Conservation (phyloP, 2,888 invertebrate species). For the Eulithis testata region DNA sequence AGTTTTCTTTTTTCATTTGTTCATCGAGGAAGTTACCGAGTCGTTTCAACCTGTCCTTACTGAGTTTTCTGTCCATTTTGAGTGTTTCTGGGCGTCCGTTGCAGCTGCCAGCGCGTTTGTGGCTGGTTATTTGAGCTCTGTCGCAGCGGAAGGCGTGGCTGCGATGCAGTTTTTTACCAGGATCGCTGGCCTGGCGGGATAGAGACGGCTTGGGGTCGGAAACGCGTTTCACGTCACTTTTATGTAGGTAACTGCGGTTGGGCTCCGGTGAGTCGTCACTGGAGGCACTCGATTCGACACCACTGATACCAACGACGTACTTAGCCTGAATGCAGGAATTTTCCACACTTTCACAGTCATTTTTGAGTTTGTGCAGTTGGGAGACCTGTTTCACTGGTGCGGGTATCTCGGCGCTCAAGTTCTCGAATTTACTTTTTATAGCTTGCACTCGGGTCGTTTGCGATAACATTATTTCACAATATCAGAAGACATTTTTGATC, state of each 20-base stretch:
- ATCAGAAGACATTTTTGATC: conserved; percentile 63
- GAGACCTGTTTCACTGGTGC: conserved; percentile 48
- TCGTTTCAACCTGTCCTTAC: conserved; percentile 70
- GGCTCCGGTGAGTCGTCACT: conserved; percentile 57
- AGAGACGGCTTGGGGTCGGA: conserved; percentile 67
- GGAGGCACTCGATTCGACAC: conserved; percentile 46
- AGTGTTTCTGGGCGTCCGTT: conserved; percentile 71
- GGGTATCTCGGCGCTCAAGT: conserved; percentile 63
- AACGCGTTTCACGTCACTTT: conserved; percentile 62
- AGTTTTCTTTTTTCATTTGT: conserved; percentile 77
- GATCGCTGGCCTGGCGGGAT: conserved; percentile 77
- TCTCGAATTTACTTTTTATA: conserved; percentile 87
- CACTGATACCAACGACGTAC: conserved; percentile 30
- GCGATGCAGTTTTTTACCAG: conserved; percentile 83
- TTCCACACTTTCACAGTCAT: conserved; percentile 42
- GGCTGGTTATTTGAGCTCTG: conserved; percentile 61
- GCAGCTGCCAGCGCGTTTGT: conserved; percentile 71
- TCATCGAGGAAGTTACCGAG: conserved; percentile 74
- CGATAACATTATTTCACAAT: conserved; percentile 76
- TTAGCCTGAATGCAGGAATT: conserved; percentile 28
- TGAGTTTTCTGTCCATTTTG: conserved; percentile 71
- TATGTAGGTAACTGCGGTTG: conserved; percentile 73
- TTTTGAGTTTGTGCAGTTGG: conserved; percentile 53
- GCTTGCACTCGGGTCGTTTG: conserved; percentile 85
- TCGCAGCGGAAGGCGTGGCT: conserved; percentile 86